A percentile compares a stretch with the other conserved stretches of the same genome.
Conservation (phyloP, 2,888 invertebrate genomes). For the Pyralis farinalis region DNA sequence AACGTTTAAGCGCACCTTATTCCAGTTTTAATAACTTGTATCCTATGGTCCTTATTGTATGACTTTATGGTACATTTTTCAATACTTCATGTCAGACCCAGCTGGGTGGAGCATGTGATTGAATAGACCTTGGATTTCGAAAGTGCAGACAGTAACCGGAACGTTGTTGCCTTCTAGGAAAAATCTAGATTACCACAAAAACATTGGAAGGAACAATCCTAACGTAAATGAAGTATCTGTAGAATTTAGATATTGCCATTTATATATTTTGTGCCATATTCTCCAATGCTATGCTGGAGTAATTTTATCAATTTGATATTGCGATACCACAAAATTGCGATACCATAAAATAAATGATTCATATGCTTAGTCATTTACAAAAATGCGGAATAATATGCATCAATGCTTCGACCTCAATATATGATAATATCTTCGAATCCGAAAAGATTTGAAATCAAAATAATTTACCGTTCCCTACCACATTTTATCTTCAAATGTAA, state of each 20-base stretch:
- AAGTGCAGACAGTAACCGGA: slow-evolving; percentile 22
- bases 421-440: no score
- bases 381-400: no score
- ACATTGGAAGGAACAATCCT: background rate
- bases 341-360: no score
- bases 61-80: background rate
- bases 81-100: background rate
- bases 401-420: background rate
- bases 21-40: background rate
- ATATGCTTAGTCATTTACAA: no score
- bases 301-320: no score
- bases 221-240: background rate
- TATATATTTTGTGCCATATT: no score
- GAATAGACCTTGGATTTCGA: slow-evolving; percentile 24
- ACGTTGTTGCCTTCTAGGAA: slow-evolving; percentile 24
- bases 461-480: no score
- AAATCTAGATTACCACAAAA: slow-evolving; percentile 24
- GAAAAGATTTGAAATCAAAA: no score
- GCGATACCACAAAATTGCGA: no score
- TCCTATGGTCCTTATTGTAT: background rate
- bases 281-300: no score
- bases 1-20: slow-evolving; percentile 8
- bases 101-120: slow-evolving; percentile 20
- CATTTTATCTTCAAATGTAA: no score
- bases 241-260: no score